Base-by-base conservation (phyloP, 1,140 invertebrate species). In the Psilanteris sp. region DNA sequence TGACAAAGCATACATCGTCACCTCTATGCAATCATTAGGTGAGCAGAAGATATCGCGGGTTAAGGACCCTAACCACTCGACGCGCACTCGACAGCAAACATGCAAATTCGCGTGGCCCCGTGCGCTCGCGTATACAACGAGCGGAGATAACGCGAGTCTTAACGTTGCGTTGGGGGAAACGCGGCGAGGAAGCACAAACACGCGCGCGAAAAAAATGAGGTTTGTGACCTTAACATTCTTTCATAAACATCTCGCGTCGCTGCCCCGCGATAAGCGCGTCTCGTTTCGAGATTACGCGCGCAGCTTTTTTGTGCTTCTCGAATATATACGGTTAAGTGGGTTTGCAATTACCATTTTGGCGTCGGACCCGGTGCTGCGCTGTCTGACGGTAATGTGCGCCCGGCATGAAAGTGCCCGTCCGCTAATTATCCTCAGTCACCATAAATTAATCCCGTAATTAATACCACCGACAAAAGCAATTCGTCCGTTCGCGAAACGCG, bases 41-140 rank as follows among this genome's bases (percentile, higher is more conserved):
- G 66, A 81, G 62, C 57, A 59, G 48, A 64, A 77, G 77, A 81
- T 82, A 80, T 62, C 76, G 44, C 59, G 70, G 74, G 74, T 81
- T 71, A 81, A 79, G 72, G 71, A 81, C 67, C 77, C 62, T 41
- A 71, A 55, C 44, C 61, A 71, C 74, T 77, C 39, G 44, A 61
- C 43, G 44, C 9, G 15, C 54, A 52, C 61, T 57, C 57, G 16
- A 59, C 57, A 2, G 73, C 66, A 77, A 77, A 71, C 73, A 76
- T 76, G 72, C 72, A 76, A 76, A 70, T 76, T 66, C 73, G 43
- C 8, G 31, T 66, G 41, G 41, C 66, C 64, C 61, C 37, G 15
- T 62, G 50, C 46, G 43, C 70, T 73, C 59, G 43, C 16, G 57
- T 39, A 57, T 26, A 29, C 46, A n/a, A 44, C 14, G 15, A 57